Percentiles rank a stretch among this genome's conserved stretches.
Conservation (phyloP, 2,113 vertebrate genomes). For the Empidonax traillii region DNA sequence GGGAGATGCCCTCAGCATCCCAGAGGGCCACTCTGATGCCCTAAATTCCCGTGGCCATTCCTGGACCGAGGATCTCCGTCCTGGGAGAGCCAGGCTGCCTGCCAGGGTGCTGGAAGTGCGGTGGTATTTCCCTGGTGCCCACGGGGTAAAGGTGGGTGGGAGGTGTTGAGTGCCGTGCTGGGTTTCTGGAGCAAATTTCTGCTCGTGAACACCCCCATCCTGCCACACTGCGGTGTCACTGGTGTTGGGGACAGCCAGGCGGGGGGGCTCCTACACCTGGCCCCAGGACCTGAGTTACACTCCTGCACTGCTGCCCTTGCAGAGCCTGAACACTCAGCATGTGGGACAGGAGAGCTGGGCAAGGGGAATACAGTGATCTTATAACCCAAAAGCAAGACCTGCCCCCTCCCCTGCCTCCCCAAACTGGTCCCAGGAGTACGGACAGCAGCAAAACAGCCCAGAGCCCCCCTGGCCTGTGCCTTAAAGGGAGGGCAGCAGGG, state of each 20-base stretch:
- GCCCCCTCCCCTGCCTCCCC: fast-evolving
- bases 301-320: not conserved
- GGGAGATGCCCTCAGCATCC: not conserved
- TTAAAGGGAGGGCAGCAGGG: not conserved
- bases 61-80: fast-evolving
- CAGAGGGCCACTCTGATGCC: fast-evolving
- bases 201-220: fast-evolving
- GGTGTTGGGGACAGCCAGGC: not conserved
- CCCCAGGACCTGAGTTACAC: not conserved
- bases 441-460: not conserved
- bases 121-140: not conserved
- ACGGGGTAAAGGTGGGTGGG: fast-evolving
- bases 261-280: not conserved
- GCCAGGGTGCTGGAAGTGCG: not conserved
- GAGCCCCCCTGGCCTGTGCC: not conserved
- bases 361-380: not conserved
- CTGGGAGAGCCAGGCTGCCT: not conserved
- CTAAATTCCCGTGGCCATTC: fast-evolving
- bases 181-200: not conserved
- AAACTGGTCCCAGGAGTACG: not conserved
- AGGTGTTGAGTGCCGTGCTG: not conserved
- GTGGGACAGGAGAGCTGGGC: not conserved
- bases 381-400: not conserved
- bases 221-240: not conserved
- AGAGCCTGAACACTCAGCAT: not conserved